Evolutionary conservation across 1,140 invertebrate species (phyloP), one percentile per base, ranked within the genome.

Genomic region (Ceratosolen fusciceps): DNA sequence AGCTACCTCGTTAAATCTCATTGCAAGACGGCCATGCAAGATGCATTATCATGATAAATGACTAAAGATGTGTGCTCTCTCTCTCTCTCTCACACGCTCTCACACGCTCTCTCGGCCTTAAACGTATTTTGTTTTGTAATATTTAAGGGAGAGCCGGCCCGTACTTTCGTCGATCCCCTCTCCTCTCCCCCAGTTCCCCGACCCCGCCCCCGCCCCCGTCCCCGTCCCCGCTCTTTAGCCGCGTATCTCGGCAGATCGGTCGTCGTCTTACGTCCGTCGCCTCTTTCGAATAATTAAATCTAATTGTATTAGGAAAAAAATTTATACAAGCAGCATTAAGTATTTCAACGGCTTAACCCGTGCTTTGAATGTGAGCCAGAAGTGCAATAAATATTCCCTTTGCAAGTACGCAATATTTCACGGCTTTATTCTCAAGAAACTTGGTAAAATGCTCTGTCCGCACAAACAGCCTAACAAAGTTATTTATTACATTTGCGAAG

Each of bases 1-100:
- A 14, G n/a, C 43, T 24, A 73, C 49, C 56, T 80, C 65, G 78
- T 80, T 80, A 80, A 75, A 80, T 80, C 74, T 73, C 77, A 56
- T 72, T 79, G 72, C 72, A 52, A 78, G 60, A 73, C 54, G 49
- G 37, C 54, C 54, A 58, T 47, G 65, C 65, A 77, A 80, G 60
- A 73, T 26, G 77, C 68, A 80, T 77, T 80, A 79, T 81, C 72
- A 65, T 74, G 71, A 74, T 74, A 68, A 74, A 74, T 79, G 52
- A 77, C 56, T 31, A 68, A 10, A n/a, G 26, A 71, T 31, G 21
- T 34, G n/a, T n/a, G n/a, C n/a, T n/a, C n/a, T n/a, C n/a, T n/a
- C n/a, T n/a, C n/a, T n/a, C n/a, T n/a, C n/a, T 71, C 56, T 9
- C 10, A 60, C 2, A 60, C 31, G 34, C 37, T 71, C 56, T 9